phyloP scores from a whole-genome alignment of 2,797 vertebrate genomes.

The Emydoidea blandingii region DNA sequence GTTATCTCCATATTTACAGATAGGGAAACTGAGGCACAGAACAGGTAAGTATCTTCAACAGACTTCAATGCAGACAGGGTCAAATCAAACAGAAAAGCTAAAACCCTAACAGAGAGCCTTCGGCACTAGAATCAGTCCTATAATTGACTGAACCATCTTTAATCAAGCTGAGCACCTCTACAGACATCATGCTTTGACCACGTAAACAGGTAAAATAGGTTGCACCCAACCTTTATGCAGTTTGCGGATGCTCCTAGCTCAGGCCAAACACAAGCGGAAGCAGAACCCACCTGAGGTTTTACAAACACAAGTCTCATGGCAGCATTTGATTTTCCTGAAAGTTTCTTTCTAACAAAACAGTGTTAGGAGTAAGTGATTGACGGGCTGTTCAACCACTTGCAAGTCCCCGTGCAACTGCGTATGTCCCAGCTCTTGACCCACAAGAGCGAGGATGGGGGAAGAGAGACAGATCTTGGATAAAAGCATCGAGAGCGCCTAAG shows the following conservation, averaged over 20 bases:
- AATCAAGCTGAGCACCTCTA: background rate
- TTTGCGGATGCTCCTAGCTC: too few species aligned
- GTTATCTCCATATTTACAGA: background rate
- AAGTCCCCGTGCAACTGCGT: background rate
- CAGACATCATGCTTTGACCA: background rate
- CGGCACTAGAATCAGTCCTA: background rate
- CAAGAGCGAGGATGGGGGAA: background rate
- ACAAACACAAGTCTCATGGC: too few species aligned
- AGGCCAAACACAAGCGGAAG: too few species aligned
- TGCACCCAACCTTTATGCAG: too few species aligned
- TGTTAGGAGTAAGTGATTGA: too few species aligned
- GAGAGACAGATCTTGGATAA: background rate
- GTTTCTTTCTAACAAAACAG: too few species aligned
- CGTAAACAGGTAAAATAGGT: background rate
- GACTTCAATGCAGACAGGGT: background rate
- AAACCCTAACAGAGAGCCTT: background rate
- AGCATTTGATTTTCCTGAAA: too few species aligned
- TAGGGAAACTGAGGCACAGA: background rate
- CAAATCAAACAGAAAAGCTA: background rate
- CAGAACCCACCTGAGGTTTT: too few species aligned
- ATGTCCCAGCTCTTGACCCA: background rate
- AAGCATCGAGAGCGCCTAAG: too few species aligned
- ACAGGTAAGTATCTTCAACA: background rate
- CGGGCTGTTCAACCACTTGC: background rate
- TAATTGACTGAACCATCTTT: background rate